Conservation (phyloP, 2,797 vertebrate genomes). For the Sebastes melanostomus region DNA sequence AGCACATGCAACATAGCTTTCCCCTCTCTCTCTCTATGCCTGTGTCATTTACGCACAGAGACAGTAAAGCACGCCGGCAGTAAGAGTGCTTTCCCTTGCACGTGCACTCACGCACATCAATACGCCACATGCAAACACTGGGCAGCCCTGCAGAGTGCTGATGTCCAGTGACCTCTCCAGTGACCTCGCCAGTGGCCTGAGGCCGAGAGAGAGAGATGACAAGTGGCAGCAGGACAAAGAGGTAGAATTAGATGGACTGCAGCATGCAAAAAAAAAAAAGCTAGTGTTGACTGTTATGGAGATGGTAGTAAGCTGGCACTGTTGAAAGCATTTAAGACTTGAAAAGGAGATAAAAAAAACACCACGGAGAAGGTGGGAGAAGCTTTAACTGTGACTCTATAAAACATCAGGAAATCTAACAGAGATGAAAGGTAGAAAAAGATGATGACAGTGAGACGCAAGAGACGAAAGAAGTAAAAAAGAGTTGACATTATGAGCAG, state of each 20-base stretch:
- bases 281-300: background rate
- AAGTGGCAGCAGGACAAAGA: slow-evolving; percentile 25
- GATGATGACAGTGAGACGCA: slow-evolving; percentile 35
- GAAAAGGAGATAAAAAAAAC: background rate
- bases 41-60: slow-evolving; percentile 20
- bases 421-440: slow-evolving; percentile 14
- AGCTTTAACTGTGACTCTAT: background rate
- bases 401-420: slow-evolving; percentile 18
- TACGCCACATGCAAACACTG: slow-evolving; percentile 23
- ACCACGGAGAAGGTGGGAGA: background rate
- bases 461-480: slow-evolving; percentile 32
- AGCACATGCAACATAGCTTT: slow-evolving; percentile 51
- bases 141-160: slow-evolving; percentile 31
- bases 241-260: background rate
- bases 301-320: background rate
- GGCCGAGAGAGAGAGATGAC: slow-evolving; percentile 27
- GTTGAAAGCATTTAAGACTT: slow-evolving; percentile 17
- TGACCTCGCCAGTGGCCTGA: background rate
- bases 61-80: slow-evolving; percentile 17
- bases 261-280: background rate
- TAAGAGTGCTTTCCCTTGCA: slow-evolving; percentile 21
- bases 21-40: slow-evolving; percentile 45
- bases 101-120: slow-evolving; percentile 27
- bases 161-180: slow-evolving; percentile 54
- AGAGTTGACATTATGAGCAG: slow-evolving; percentile 5